These are phyloP conservation scores for Heteronetta atricapilla DNA, from an alignment of 2,113 vertebrate species.

Conservation along the genomic window DNA sequence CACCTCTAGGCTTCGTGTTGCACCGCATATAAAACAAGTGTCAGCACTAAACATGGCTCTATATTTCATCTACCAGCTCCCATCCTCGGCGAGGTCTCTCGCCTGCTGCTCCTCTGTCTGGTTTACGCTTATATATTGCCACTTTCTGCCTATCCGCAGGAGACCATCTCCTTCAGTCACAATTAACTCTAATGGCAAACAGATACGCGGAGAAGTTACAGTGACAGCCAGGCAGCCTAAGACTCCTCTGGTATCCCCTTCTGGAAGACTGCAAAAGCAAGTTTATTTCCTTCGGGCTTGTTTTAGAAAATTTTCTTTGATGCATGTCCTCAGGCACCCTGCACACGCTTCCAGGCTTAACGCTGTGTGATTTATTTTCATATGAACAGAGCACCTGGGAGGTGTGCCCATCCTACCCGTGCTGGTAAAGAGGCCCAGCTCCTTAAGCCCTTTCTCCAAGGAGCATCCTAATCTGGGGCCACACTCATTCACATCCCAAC, in stretches of 20 bases:
- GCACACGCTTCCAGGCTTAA: background rate
- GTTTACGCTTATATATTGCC: background rate
- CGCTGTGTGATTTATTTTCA: accelerated
- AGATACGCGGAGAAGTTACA: background rate
- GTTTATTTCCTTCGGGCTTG: background rate
- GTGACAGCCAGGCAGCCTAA: background rate
- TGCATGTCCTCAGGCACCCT: background rate
- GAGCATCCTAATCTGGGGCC: background rate
- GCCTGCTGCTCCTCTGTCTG: accelerated
- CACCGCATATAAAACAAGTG: background rate
- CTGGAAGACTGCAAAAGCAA: background rate
- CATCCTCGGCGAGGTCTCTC: background rate
- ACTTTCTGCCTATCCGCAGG: background rate
- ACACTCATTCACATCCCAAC: background rate
- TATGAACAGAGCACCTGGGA: background rate
- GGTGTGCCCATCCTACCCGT: background rate
- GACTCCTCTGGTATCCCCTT: background rate
- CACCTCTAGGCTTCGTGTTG: background rate
- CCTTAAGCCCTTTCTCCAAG: background rate
- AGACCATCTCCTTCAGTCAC: accelerated
- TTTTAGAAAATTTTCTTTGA: background rate
- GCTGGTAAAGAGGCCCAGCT: accelerated
- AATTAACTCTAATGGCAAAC: background rate
- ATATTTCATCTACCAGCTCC: accelerated
- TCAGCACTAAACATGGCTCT: background rate